phyloP scores from a whole-genome alignment of 2,888 invertebrate genomes.

The Hecatera dysodea region DNA sequence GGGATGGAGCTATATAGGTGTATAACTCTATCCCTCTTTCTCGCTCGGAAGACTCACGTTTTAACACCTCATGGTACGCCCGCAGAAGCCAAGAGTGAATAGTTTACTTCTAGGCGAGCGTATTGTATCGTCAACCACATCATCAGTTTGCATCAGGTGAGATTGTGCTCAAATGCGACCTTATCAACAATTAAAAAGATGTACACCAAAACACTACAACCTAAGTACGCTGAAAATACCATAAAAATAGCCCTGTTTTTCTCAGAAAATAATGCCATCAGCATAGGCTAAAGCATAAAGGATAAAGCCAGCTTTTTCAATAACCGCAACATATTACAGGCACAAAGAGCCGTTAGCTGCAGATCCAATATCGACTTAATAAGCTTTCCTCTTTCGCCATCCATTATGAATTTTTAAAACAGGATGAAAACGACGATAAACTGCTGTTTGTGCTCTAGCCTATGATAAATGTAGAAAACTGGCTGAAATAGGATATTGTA shows the following conservation, averaged over 20 bases:
- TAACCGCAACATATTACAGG: conserved; percentile 38
- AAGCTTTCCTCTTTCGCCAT: conserved; percentile 36
- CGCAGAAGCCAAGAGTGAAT: too few relatives aligned
- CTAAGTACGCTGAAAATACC: neutral
- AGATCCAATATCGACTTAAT: conserved; percentile 62
- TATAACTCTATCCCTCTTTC: too few relatives aligned
- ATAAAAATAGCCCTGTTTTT: neutral
- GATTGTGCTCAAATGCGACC: too few relatives aligned
- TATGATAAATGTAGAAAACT: neutral
- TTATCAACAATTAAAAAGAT: too few relatives aligned
- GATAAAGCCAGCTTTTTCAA: conserved; percentile 43
- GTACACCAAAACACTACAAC: too few relatives aligned
- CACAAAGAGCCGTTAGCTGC: conserved; percentile 53
- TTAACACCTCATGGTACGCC: too few relatives aligned
- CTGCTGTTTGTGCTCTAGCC: neutral
- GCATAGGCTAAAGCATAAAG: conserved; percentile 17
- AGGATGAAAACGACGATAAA: neutral
- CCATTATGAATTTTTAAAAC: conserved; percentile 35
- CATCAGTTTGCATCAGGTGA: too few relatives aligned
- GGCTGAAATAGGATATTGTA: too few relatives aligned
- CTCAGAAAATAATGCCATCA: conserved; percentile 10
- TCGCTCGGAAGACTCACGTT: too few relatives aligned
- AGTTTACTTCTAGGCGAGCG: too few relatives aligned
- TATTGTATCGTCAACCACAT: too few relatives aligned
- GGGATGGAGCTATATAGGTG: too few relatives aligned